A percentile compares a stretch with the other conserved stretches of the same genome.
phyloP scores from a whole-genome alignment of 2,888 invertebrate species.

The Zaprionus lineosus region DNA sequence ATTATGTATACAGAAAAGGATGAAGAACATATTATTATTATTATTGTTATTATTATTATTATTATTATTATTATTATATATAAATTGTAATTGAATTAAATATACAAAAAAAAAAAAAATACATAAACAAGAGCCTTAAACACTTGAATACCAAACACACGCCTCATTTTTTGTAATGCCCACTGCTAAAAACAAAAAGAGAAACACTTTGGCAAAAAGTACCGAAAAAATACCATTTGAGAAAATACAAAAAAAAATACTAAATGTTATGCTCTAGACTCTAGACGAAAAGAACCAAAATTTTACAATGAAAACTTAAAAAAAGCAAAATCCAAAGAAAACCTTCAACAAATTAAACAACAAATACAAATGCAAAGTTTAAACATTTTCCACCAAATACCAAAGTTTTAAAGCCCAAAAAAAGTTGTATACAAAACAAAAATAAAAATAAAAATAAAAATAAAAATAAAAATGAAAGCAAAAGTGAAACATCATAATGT shows the following conservation, averaged over 20 bases:
- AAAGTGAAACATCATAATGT: conserved; percentile 10
- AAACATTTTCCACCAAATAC: conserved; percentile 66
- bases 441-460: conserved; percentile 3
- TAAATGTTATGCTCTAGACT: conserved; percentile 52
- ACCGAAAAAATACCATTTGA: conserved; percentile 16
- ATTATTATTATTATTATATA: conserved; percentile 32
- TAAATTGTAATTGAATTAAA: conserved; percentile 38
- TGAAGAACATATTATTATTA: too few relatives aligned
- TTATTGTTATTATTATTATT: too few relatives aligned
- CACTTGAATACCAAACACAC: conserved; percentile 37
- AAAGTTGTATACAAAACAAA: conserved; percentile 8
- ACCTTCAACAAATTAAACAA: conserved; percentile 15
- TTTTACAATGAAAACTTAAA: conserved; percentile 53
- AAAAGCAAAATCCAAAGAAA: conserved; percentile 5
- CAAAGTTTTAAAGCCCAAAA: conserved; percentile 34
- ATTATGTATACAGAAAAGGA: conserved; percentile 39
- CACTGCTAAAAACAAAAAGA: conserved; percentile 14
- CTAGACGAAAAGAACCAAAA: conserved; percentile 72
- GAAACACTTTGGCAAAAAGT: conserved; percentile 24
- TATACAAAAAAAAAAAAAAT: conserved; percentile 22
- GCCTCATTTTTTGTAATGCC: conserved; percentile 49
- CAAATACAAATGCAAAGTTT: conserved; percentile 36
- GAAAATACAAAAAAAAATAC: conserved; percentile 27
- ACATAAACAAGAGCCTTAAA: conserved; percentile 48
- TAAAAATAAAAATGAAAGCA: neutral